phyloP scores from a whole-genome alignment of 2,113 vertebrate genomes.

The Rhipidura dahli region DNA sequence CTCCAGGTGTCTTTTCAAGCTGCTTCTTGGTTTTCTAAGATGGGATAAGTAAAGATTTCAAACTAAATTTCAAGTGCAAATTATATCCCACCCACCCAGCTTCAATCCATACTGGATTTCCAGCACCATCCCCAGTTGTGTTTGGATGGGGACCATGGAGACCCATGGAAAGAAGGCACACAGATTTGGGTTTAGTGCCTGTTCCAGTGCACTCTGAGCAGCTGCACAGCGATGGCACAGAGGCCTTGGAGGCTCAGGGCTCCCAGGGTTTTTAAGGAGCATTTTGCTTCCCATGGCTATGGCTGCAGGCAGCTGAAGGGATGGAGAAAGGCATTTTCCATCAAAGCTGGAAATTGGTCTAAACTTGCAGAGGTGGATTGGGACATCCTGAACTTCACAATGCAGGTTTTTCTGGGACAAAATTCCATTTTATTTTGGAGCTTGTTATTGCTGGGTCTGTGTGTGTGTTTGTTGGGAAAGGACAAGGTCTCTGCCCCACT shows the following conservation, averaged over 20 bases:
- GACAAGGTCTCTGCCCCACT: neutral
- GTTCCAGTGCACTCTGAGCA: neutral
- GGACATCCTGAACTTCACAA: neutral
- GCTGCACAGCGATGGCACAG: neutral
- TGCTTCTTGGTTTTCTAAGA: neutral
- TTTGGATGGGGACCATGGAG: neutral
- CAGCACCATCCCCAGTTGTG: neutral
- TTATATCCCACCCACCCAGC: accelerated
- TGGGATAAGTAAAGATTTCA: neutral
- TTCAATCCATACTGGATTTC: neutral
- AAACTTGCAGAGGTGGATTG: neutral
- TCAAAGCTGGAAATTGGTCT: neutral
- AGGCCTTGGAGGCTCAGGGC: too few relatives aligned
- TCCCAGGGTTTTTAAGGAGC: neutral
- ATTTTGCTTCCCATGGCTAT: neutral
- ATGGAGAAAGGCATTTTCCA: neutral
- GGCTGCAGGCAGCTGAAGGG: neutral
- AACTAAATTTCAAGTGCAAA: neutral
- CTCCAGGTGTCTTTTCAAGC: neutral
- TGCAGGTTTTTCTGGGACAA: neutral
- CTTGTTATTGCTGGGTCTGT: neutral
- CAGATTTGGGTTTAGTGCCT: neutral
- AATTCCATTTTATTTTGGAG: neutral
- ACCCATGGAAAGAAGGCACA: neutral
- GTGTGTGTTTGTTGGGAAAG: neutral